A percentile compares a stretch with the other conserved stretches of the same genome.
phyloP scores from a whole-genome alignment of 2,113 vertebrate genomes.

The Rafetus swinhoei region DNA sequence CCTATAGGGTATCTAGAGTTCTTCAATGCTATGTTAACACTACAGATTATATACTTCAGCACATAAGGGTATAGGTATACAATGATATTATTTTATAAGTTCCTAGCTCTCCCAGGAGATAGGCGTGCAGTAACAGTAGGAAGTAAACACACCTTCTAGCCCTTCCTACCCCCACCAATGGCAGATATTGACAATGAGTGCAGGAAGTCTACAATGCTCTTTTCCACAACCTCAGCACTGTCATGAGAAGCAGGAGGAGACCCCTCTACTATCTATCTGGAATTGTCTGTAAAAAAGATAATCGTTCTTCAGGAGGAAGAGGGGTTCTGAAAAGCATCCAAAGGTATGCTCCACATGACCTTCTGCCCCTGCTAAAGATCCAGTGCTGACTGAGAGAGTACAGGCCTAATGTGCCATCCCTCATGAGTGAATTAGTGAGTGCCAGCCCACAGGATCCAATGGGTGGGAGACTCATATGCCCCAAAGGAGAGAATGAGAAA shows the following conservation, averaged over 20 bases:
- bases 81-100: not conserved
- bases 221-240: not conserved
- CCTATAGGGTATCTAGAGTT: not conserved
- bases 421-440: not conserved
- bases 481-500: not conserved
- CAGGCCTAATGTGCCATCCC: not conserved
- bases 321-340: too few species aligned
- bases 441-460: not conserved
- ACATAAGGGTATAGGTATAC: not conserved
- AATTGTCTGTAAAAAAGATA: not conserved
- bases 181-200: not conserved
- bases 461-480: not conserved
- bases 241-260: not conserved
- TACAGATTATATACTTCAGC: not conserved
- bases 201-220: accelerated
- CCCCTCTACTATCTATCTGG: not conserved
- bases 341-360: too few species aligned
- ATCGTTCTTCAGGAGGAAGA: not conserved
- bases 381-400: not conserved
- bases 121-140: accelerated
- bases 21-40: not conserved
- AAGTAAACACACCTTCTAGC: not conserved
- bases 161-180: accelerated
- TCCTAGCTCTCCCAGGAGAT: not conserved
- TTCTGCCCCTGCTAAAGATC: not conserved